A percentile compares a stretch with the other conserved stretches of the same genome.
Evolutionary conservation across 2,113 vertebrate genomes (phyloP).

Genomic region (Forbesichthys papilliferus): DNA sequence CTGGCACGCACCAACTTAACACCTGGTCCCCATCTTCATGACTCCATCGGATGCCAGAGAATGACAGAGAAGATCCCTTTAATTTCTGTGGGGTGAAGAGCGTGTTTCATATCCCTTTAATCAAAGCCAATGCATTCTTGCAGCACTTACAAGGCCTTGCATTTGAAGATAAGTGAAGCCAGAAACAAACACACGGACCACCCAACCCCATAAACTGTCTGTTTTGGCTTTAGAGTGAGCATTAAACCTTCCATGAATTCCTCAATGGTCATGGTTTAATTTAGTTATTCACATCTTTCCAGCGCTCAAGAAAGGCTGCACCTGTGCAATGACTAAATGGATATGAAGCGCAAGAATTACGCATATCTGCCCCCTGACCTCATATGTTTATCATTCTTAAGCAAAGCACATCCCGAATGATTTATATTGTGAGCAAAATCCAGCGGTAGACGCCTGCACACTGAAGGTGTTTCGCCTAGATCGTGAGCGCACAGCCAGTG

Average conservation of each 20-base stretch:
- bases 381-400: constrained; percentile 75
- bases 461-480: constrained; percentile 34
- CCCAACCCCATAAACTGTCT: constrained; percentile 70
- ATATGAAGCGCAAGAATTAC: constrained; percentile 64
- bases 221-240: constrained; percentile 63
- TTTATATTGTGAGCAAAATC: constrained; percentile 62
- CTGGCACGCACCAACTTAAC: constrained; percentile 52
- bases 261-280: constrained; percentile 69
- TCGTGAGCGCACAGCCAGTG: constrained; percentile 29
- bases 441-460: constrained; percentile 30
- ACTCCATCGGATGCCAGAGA: constrained; percentile 60
- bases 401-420: constrained; percentile 70
- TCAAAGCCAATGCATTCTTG: constrained; percentile 67
- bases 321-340: constrained; percentile 73
- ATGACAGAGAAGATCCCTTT: constrained; percentile 65
- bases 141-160: constrained; percentile 63
- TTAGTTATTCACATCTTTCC: constrained; percentile 46
- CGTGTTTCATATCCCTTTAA: constrained; percentile 71
- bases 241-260: constrained; percentile 66
- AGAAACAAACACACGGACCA: constrained; percentile 76
- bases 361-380: constrained; percentile 71
- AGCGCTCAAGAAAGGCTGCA: constrained; percentile 59
- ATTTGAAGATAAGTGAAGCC: constrained; percentile 66
- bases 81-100: constrained; percentile 51
- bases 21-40: constrained; percentile 70